phyloP scores from a whole-genome alignment of 2,797 vertebrate genomes.

The Eleutherodactylus coqui region DNA sequence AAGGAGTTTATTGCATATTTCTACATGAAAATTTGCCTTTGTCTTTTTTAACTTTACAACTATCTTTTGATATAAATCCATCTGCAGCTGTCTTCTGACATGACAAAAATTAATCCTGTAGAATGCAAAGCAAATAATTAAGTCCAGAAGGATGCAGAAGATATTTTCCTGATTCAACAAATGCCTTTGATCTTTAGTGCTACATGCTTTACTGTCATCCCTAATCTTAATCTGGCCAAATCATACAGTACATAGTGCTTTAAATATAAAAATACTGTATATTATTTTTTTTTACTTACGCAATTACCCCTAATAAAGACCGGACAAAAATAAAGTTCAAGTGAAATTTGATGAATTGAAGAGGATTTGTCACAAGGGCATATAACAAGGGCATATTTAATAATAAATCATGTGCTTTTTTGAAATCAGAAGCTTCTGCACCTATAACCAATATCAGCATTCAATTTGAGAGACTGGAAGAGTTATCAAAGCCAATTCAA shows the following conservation, averaged over 20 bases:
- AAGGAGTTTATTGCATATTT: slow-evolving; percentile 5
- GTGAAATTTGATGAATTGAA: slow-evolving; percentile 5
- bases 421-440: neutral
- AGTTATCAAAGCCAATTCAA: neutral
- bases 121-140: slow-evolving; percentile 29
- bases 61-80: slow-evolving; percentile 26
- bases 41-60: slow-evolving; percentile 7
- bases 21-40: slow-evolving; percentile 12
- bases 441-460: neutral
- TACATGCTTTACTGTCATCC: slow-evolving; percentile 1
- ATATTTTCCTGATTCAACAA: slow-evolving; percentile 19
- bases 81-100: slow-evolving; percentile 21
- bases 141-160: slow-evolving; percentile 3
- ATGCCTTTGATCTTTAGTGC: slow-evolving; percentile 23
- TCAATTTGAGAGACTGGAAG: neutral
- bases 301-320: neutral
- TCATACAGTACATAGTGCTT: neutral
- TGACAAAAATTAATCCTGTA: slow-evolving; percentile 6
- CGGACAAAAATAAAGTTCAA: neutral
- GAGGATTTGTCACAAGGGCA: neutral
- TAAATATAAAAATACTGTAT: neutral
- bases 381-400: no score
- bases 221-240: slow-evolving; percentile 15
- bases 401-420: neutral
- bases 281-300: neutral